These are phyloP conservation scores for Choloepus didactylus DNA, from an alignment of 2,797 vertebrate genomes.

Conservation along the genomic window DNA sequence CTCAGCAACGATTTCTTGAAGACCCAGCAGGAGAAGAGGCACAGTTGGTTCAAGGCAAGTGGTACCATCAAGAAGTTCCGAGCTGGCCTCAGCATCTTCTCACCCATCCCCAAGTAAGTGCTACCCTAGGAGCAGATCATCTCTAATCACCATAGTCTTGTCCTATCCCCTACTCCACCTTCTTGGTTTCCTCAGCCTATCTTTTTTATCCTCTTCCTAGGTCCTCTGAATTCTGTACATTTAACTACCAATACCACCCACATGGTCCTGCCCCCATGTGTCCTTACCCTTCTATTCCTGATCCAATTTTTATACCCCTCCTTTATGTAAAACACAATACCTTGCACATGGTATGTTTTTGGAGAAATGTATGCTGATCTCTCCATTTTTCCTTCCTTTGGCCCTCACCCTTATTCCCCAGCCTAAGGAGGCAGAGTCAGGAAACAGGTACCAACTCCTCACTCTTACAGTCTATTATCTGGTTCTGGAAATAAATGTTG, in stretches of 20 bases:
- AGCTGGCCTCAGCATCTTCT: conserved; percentile 99
- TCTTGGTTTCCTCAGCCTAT: conserved; percentile 37
- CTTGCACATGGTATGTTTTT: neutral
- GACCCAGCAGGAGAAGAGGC: conserved; percentile 98
- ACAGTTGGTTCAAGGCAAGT: conserved; percentile 99
- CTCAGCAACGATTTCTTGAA: conserved; percentile 99
- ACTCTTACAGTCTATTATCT: conserved; percentile 2
- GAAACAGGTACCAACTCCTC: conserved; percentile 12
- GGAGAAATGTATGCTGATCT: neutral
- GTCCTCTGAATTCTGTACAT: conserved; percentile 34
- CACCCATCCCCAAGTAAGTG: conserved; percentile 97
- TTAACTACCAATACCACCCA: neutral
- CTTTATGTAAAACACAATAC: conserved; percentile 27
- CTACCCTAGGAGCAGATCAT: neutral
- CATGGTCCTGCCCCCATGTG: neutral
- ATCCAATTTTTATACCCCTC: neutral
- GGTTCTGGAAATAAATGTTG: conserved; percentile 33
- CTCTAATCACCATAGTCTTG: neutral
- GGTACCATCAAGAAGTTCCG: conserved; percentile 99
- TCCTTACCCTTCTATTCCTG: neutral
- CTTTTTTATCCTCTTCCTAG: neutral
- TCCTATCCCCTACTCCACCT: neutral
- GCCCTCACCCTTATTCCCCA: neutral
- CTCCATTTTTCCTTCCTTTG: conserved; percentile 32
- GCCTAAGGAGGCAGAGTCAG: conserved; percentile 35